phyloP scores from a whole-genome alignment of 2,797 vertebrate genomes.

The Cuniculus paca region DNA sequence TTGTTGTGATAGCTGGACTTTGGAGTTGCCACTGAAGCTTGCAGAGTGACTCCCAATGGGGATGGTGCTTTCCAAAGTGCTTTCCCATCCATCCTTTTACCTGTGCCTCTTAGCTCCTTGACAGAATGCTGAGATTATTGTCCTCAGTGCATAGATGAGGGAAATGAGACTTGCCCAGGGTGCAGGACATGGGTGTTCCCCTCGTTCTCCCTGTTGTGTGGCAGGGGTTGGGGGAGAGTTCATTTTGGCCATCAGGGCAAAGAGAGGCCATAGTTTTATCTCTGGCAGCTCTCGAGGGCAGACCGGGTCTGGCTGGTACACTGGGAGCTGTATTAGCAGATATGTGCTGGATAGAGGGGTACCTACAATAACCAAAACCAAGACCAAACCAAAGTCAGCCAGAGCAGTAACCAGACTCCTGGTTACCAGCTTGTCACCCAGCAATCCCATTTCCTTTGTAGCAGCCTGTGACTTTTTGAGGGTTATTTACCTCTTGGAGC shows the following conservation, averaged over 20 bases:
- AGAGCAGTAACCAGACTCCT: neutral
- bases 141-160: neutral
- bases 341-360: slow-evolving; percentile 40
- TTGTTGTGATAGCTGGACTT: neutral
- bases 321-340: neutral
- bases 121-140: neutral
- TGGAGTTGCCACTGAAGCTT: neutral
- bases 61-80: neutral
- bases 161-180: neutral
- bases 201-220: neutral
- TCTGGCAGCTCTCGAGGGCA: neutral
- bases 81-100: neutral
- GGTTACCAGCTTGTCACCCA: neutral
- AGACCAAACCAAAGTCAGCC: neutral
- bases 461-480: neutral
- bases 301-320: neutral
- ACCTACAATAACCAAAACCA: neutral
- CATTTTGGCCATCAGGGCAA: neutral
- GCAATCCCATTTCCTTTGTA: neutral
- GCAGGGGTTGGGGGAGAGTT: neutral
- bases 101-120: neutral
- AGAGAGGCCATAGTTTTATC: neutral
- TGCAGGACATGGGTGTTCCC: neutral
- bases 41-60: neutral
- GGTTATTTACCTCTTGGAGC: neutral